phyloP scores from a whole-genome alignment of 1,140 invertebrate species.

The Harlomillsia oculata region DNA sequence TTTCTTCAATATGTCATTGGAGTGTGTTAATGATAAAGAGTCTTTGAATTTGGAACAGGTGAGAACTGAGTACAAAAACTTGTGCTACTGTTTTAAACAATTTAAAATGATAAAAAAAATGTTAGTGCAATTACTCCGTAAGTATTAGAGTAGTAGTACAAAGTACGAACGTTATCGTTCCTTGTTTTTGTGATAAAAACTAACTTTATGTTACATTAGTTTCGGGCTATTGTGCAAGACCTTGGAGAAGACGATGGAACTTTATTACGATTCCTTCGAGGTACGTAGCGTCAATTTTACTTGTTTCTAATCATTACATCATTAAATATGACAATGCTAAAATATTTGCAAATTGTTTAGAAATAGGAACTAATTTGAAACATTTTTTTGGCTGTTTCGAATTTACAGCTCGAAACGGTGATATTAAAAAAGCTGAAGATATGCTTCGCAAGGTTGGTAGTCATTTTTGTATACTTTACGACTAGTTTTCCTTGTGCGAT shows the following conservation, averaged over 20 bases:
- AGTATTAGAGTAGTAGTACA: too few species aligned
- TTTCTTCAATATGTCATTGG: too few species aligned
- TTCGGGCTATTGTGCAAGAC: background rate
- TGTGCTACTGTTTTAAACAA: too few species aligned
- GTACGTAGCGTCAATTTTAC: background rate
- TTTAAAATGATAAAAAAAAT: too few species aligned
- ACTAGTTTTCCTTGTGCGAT: background rate
- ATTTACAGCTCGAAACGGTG: background rate
- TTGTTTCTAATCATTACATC: background rate
- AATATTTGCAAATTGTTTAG: background rate
- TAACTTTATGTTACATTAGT: too few species aligned
- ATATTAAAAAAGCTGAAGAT: constrained; percentile 1
- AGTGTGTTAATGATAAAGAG: too few species aligned
- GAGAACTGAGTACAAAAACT: too few species aligned
- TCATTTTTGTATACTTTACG: background rate
- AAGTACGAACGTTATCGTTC: too few species aligned
- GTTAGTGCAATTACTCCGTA: too few species aligned
- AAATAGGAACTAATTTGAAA: background rate
- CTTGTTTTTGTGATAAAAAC: too few species aligned
- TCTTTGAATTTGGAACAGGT: too few species aligned
- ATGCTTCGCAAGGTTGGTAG: constrained; percentile 4
- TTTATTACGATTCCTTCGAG: constrained; percentile 1
- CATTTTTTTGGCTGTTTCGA: background rate
- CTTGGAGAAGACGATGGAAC: background rate
- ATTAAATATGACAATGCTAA: background rate